A percentile compares a stretch with the other conserved stretches of the same genome.
Evolutionary conservation across 2,888 invertebrate genomes (phyloP).

Genomic region (Chymomyza fuscimana): DNA sequence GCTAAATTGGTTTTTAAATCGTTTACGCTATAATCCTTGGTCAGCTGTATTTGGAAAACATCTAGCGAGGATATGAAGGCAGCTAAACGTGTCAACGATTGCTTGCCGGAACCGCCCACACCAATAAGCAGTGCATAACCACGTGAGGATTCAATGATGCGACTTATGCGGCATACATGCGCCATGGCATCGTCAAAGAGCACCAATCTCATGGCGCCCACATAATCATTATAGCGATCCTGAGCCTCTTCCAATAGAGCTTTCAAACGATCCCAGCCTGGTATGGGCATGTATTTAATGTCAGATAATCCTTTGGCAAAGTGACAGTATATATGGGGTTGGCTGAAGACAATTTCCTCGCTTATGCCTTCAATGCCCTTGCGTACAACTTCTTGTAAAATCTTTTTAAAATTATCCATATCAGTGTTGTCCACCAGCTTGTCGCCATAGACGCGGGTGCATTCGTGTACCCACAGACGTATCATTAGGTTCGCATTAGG

Average conservation of each 20-base stretch:
- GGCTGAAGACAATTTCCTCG: conserved; percentile 85
- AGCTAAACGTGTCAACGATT: conserved; percentile 92
- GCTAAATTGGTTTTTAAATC: conserved; percentile 89
- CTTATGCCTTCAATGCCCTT: conserved; percentile 88
- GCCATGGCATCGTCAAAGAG: conserved; percentile 97
- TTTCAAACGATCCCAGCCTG: conserved; percentile 85
- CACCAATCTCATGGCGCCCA: conserved; percentile 95
- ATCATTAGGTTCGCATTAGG: conserved; percentile 86
- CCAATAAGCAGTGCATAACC: conserved; percentile 96
- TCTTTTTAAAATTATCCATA: conserved; percentile 86
- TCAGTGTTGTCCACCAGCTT: conserved; percentile 92
- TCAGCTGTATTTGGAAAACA: conserved; percentile 95
- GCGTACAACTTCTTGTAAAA: conserved; percentile 87
- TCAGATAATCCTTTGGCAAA: conserved; percentile 95
- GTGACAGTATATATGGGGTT: conserved; percentile 94
- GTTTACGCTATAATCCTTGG: conserved; percentile 90
- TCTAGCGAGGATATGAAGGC: conserved; percentile 94
- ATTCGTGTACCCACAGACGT: conserved; percentile 94
- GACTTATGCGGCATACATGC: conserved; percentile 94
- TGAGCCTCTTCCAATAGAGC: conserved; percentile 90
- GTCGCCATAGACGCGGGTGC: conserved; percentile 93
- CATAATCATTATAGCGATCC: conserved; percentile 91
- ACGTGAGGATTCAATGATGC: conserved; percentile 94
- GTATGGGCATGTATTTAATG: conserved; percentile 92
- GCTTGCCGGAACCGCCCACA: conserved; percentile 97